These are phyloP conservation scores for Glossophaga mutica DNA, from an alignment of 2,797 vertebrate species.

Conservation along the genomic window DNA sequence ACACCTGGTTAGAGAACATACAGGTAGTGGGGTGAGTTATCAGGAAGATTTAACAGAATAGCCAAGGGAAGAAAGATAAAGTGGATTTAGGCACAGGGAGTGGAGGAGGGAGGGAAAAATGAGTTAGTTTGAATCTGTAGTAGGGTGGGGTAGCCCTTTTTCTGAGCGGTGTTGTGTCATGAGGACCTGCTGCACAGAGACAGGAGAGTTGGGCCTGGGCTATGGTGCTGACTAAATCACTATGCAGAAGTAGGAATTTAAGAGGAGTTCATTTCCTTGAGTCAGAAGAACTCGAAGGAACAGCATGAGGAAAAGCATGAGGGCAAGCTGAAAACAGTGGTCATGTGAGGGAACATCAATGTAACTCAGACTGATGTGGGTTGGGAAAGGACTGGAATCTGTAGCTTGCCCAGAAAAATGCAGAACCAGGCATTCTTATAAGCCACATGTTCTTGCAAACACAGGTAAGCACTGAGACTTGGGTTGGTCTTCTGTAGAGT, in stretches of 20 bases:
- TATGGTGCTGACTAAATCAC: background rate
- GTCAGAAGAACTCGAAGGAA: background rate
- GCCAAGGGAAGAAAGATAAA: background rate
- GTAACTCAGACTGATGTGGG: background rate
- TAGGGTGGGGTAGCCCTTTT: background rate
- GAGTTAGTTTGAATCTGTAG: background rate
- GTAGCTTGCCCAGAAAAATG: background rate
- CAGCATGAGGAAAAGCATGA: background rate
- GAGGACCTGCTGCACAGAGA: background rate
- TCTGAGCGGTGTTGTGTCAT: background rate
- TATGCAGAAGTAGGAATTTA: background rate
- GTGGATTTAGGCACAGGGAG: background rate
- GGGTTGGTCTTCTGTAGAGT: background rate
- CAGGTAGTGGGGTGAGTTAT: background rate
- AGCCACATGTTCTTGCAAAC: background rate
- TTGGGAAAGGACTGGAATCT: constrained; percentile 2
- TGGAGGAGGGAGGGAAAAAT: background rate
- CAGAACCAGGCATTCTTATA: background rate
- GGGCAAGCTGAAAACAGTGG: background rate
- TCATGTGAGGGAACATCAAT: background rate
- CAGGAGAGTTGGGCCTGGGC: background rate
- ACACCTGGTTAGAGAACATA: background rate
- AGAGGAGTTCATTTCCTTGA: background rate
- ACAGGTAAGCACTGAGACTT: background rate
- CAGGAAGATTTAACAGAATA: background rate